Conservation (phyloP, 92 coral and sea anemone genomes). For the Scolanthus callimorphus region DNA sequence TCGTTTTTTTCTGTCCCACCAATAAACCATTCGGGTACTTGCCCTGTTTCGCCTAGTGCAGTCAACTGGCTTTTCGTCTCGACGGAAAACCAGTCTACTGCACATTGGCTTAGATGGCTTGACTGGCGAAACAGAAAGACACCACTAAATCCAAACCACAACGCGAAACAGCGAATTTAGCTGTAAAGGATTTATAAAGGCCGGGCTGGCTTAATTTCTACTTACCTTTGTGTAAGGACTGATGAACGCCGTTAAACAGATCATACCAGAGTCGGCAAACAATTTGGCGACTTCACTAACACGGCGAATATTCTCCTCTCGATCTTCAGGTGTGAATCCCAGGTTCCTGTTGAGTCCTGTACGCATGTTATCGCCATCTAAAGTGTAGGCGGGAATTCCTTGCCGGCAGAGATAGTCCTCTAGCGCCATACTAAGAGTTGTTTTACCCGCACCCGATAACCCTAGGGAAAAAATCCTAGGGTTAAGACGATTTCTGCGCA, state of each 20-base stretch:
- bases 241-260: constrained; percentile 95
- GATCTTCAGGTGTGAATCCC: constrained; percentile 95
- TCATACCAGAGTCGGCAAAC: constrained; percentile 99
- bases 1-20: too few relatives aligned
- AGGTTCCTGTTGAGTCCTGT: constrained; percentile 94
- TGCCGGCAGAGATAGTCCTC: constrained; percentile 94
- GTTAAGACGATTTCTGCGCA: too few relatives aligned
- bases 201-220: too few relatives aligned
- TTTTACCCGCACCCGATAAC: constrained; percentile 96
- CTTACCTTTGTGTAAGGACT: constrained; percentile 93
- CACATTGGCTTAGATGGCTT: too few relatives aligned
- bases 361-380: constrained; percentile 98
- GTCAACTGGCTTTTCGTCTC: too few relatives aligned
- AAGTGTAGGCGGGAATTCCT: constrained; percentile 91
- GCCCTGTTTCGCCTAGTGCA: too few relatives aligned
- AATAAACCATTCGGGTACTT: too few relatives aligned
- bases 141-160: too few relatives aligned
- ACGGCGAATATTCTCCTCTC: constrained; percentile 96
- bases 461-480: constrained; percentile 52
- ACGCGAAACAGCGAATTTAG: too few relatives aligned
- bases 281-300: constrained; percentile 96
- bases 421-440: constrained; percentile 95
- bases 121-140: too few relatives aligned
- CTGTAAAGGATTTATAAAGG: too few relatives aligned
- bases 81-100: too few relatives aligned